Evolutionary conservation across 2,113 vertebrate genomes (phyloP), one percentile per base, ranked within the genome.

Genomic region (Excalfactoria chinensis): DNA sequence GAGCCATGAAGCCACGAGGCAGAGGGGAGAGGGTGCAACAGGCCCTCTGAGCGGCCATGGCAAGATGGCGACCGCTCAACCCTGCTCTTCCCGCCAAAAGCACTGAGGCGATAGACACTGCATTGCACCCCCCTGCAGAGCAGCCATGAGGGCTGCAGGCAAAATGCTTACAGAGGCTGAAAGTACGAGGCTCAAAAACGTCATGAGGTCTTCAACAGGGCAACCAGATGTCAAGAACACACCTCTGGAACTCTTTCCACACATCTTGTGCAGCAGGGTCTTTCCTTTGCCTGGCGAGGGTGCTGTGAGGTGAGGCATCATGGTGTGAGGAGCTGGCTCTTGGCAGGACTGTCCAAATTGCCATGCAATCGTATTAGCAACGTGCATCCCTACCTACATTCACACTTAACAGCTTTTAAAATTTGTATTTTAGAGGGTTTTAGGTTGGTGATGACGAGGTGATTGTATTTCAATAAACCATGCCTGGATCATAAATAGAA

Each of bases 11-110:
- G 58, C 25, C 1, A 1, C 0, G 0, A 7, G 30, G 32, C 11
- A 1, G 6, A 13, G 32, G 53, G 2, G 20, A 37, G 66, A 46
- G 77, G 53, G n/a, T 41, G 59, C 11, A 77, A 78, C 6, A n/a
- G 25, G 35, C 77, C 5, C 46, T n/a, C 60, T 46, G 8, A 51
- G 70, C 34, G 37, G 34, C 18, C 7, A 0, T 1, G 2, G 40
- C 1, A 8, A 2, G 25, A 2, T 19, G 59, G 86, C 1, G 2
- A 25, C 9, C 1, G 4, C 7, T 4, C 3, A 0, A 28, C 13
- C 5, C 5, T 7, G 4, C 37, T 73, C 64, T 62, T 88, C 64
- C 41, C 3, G 1, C 56, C 60, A 19, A 9, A 26, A 78, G 59
- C 2, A 13, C 15, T 4, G 56, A 11, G 4, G 10, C 4, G 8